These are phyloP conservation scores for Cathartes aura DNA, from an alignment of 2,113 vertebrate species.

Conservation along the genomic window DNA sequence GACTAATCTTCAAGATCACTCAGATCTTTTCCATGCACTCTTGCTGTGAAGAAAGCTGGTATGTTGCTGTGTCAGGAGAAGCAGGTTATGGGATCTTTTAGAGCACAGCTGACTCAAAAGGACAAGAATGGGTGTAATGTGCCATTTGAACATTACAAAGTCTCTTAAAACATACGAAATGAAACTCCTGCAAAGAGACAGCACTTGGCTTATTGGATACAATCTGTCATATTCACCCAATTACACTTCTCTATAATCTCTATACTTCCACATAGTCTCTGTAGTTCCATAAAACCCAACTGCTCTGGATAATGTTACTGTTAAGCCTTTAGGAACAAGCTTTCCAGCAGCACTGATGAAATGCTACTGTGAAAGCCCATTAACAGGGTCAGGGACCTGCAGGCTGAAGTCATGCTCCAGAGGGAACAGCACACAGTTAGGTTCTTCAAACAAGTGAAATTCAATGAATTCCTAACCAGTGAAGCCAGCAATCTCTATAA, in stretches of 20 bases:
- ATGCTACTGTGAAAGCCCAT: not conserved
- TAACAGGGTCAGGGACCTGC: not conserved
- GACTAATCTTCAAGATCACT: not conserved
- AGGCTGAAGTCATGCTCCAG: not conserved
- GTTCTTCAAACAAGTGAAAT: not conserved
- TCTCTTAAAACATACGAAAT: conserved; percentile 3
- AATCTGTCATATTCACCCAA: conserved; percentile 27
- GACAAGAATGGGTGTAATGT: not conserved
- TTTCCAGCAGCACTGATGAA: not conserved
- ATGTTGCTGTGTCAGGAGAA: not conserved
- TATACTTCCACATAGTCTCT: not conserved
- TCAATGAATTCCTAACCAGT: not conserved
- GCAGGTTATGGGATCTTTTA: not conserved
- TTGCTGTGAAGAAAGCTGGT: not conserved
- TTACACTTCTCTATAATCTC: conserved; percentile 7
- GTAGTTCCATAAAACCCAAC: not conserved
- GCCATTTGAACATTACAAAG: not conserved
- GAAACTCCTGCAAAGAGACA: conserved; percentile 12
- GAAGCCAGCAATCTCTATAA: not conserved
- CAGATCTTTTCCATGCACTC: not conserved
- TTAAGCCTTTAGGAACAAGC: not conserved
- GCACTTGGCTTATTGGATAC: not conserved
- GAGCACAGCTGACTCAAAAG: not conserved
- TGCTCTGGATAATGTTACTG: not conserved
- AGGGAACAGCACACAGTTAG: not conserved